Evolutionary conservation across 2,113 vertebrate genomes (phyloP), one percentile per base, ranked within the genome.

Genomic region (Bagarius yarrelli): DNA sequence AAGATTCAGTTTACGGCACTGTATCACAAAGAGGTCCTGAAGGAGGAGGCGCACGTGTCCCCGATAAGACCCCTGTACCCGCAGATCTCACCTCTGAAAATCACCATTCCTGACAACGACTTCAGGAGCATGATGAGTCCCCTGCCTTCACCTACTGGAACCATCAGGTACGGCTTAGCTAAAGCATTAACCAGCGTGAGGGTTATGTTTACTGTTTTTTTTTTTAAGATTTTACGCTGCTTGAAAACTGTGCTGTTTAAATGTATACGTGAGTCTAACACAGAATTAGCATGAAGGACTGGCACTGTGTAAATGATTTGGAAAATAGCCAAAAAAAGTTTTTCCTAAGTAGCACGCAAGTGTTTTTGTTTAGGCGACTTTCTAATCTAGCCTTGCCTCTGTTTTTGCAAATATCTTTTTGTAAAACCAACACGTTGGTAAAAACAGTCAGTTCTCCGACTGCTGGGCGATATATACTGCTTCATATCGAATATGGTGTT

Each of bases 51-150:
- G 11, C 94, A 95, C 0, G 91, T 94, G 0, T 95, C 95, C 11
- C 94, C 95, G 0, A 94, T 94, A 50, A 92, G 94, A 83, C 93
- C 94, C 0, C 95, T 98, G 25, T 94, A 96, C 86, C 96, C 96
- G 15, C 97, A 96, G 60, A 97, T 99, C 80, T 99, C 97, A 0
- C 97, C 98, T 1, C 95, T 99, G 84, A 96, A 98, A 93, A 98
- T 99, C 90, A 95, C 95, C 92, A 98, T 99, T 91, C 98, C 96
- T 63, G 98, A 99, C 89, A 96, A 96, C 81, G 95, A 98, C 91
- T 94, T 97, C 91, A 94, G 94, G 89, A 92, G 85, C 2, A 88
- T 96, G 83, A 94, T 95, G 88, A 97, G 97, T 67, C 98, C 97
- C 14, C 88, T 96, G 88, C 96, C 97, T 0, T 99, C 98, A 52